These are phyloP conservation scores for Thymelicus lineola DNA, from an alignment of 2,888 invertebrate species.

Conservation along the genomic window DNA sequence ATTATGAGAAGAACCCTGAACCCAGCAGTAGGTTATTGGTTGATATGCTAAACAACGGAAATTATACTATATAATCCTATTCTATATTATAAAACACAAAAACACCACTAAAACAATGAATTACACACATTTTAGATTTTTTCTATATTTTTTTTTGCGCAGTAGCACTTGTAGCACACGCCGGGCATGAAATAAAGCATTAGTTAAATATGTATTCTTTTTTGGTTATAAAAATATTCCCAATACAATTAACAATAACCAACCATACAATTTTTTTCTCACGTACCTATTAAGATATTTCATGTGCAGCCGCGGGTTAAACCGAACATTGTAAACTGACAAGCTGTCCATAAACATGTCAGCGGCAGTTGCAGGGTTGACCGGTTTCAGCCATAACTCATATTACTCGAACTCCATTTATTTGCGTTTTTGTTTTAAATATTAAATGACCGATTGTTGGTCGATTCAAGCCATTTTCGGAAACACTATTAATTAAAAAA, in stretches of 20 bases:
- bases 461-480: slow-evolving; percentile 15
- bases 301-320: slow-evolving; percentile 31
- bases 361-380: slow-evolving; percentile 37
- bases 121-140: background rate
- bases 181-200: too few species aligned
- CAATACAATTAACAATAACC: background rate
- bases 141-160: too few species aligned
- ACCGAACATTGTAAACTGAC: slow-evolving; percentile 45
- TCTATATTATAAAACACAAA: too few species aligned
- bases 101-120: background rate
- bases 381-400: slow-evolving; percentile 29
- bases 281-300: slow-evolving; percentile 12
- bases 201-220: too few species aligned
- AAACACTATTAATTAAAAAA: slow-evolving; percentile 7
- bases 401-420: slow-evolving; percentile 26
- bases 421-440: slow-evolving; percentile 27
- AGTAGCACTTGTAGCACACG: too few species aligned
- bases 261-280: background rate
- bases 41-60: too few species aligned
- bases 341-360: slow-evolving; percentile 45
- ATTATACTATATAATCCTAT: too few species aligned
- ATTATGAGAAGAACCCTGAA: too few species aligned
- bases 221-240: background rate
- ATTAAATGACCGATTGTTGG: slow-evolving; percentile 21
- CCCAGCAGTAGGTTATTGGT: too few species aligned